A percentile compares a stretch with the other conserved stretches of the same genome.
These are phyloP conservation scores for Chloropsis hardwickii DNA, from an alignment of 2,113 vertebrate genomes.

Conservation along the genomic window DNA sequence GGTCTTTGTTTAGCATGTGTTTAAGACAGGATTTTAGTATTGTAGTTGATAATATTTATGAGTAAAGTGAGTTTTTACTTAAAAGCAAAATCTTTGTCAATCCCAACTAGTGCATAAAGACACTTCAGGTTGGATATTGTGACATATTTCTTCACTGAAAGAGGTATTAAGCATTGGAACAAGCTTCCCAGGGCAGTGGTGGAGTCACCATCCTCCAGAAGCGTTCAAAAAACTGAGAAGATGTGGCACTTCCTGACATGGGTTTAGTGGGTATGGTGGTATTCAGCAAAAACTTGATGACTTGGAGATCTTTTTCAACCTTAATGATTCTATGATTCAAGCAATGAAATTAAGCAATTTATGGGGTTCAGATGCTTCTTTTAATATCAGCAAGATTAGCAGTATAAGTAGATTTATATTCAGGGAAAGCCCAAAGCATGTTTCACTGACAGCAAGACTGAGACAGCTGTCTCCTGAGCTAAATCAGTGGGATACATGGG, in stretches of 20 bases:
- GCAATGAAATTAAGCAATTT: background rate
- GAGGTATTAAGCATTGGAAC: background rate
- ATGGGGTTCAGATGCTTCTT: background rate
- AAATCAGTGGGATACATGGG: background rate
- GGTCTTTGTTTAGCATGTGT: background rate
- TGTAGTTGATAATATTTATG: background rate
- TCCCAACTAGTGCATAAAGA: background rate
- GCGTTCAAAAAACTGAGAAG: background rate
- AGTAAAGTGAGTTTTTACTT: background rate
- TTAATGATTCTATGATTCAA: background rate
- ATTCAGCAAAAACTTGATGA: background rate
- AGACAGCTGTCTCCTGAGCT: background rate
- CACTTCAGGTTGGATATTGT: background rate
- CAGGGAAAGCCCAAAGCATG: background rate
- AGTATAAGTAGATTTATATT: background rate
- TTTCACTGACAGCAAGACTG: background rate
- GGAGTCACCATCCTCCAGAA: background rate
- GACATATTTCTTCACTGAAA: background rate
- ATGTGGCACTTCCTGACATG: background rate
- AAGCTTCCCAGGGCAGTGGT: background rate
- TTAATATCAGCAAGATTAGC: background rate
- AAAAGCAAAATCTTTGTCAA: background rate
- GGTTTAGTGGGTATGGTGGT: background rate
- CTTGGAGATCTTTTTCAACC: background rate
- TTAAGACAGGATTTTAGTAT: background rate